These are phyloP conservation scores for Choloepus hoffmanni DNA, from an alignment of 2,113 vertebrate species.

Conservation along the genomic window DNA sequence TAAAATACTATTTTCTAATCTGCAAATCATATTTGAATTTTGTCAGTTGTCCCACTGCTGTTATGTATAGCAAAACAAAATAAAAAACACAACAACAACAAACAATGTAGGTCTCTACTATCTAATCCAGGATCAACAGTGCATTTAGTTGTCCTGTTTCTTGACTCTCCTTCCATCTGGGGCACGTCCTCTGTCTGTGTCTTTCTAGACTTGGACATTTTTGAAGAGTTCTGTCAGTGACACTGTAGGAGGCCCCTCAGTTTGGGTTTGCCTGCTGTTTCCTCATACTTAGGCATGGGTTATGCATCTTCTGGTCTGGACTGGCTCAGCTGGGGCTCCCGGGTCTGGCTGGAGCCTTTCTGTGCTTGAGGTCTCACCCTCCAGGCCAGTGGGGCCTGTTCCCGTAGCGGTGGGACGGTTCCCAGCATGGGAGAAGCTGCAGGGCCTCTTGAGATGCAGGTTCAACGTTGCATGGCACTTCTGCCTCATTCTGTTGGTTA, in stretches of 20 bases:
- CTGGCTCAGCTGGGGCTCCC: not conserved
- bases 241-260: not conserved
- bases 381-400: not conserved
- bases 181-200: not conserved
- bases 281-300: not conserved
- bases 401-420: no score
- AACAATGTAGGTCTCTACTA: not conserved
- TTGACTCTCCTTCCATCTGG: not conserved
- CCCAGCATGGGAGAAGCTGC: not conserved
- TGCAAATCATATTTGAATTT: no score
- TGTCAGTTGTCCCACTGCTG: not conserved
- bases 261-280: not conserved
- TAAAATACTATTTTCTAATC: not conserved
- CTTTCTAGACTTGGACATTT: not conserved
- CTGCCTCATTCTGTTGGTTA: not conserved
- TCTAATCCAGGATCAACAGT: not conserved
- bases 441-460: not conserved
- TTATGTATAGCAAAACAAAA: not conserved
- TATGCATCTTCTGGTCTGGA: not conserved
- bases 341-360: not conserved
- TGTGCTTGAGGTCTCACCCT: not conserved
- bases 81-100: not conserved
- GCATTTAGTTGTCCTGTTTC: not conserved
- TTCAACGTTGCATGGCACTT: not conserved
- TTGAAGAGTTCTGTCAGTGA: not conserved